Evolutionary conservation across 2,797 vertebrate genomes (phyloP).

Genomic region (Psittacula echo): DNA sequence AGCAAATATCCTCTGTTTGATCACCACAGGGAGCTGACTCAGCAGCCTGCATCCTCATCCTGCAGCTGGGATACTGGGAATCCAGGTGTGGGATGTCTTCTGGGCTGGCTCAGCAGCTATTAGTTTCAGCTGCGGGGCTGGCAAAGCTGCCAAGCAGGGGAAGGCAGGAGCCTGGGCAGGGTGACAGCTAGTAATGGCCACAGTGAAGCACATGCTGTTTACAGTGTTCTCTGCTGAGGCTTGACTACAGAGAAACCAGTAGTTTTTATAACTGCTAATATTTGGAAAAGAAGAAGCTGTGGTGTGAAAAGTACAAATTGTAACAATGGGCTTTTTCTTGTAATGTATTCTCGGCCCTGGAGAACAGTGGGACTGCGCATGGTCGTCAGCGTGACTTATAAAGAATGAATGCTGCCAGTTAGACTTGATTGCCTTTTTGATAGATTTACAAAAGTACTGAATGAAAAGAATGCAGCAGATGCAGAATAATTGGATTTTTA

Average conservation of each 20-base stretch:
- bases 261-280: background rate
- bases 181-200: background rate
- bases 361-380: background rate
- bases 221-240: background rate
- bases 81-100: background rate
- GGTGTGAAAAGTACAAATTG: background rate
- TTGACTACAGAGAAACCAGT: background rate
- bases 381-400: background rate
- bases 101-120: background rate
- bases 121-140: background rate
- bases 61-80: background rate
- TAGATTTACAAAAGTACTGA: conserved; percentile 49
- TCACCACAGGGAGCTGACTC: background rate
- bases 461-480: conserved; percentile 61
- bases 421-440: conserved; percentile 66
- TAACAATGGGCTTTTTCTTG: background rate
- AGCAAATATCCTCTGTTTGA: background rate
- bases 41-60: background rate
- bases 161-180: background rate
- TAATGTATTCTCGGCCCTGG: background rate
- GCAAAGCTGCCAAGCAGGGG: background rate
- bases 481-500: conserved; percentile 65
- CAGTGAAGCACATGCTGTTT: background rate
- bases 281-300: background rate
- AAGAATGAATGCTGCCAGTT: conserved; percentile 54